These are phyloP conservation scores for Artibeus lituratus DNA, from an alignment of 2,797 vertebrate genomes.

Conservation along the genomic window DNA sequence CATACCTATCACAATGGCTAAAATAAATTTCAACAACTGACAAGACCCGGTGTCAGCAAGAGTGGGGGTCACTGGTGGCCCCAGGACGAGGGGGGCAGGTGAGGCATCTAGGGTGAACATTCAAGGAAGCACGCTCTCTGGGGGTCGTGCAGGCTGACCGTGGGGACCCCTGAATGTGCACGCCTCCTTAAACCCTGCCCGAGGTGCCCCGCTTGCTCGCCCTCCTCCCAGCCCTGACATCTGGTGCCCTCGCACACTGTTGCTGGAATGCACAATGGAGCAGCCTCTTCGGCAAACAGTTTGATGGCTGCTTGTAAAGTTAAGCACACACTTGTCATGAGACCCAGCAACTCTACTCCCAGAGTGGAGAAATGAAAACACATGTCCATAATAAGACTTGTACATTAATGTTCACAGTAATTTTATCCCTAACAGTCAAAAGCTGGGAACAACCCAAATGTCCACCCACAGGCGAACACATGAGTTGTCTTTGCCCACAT, in stretches of 20 bases:
- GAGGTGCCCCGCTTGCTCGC: not conserved
- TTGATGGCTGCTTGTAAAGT: not conserved
- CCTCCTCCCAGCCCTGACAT: not conserved
- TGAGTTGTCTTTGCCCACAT: fast-evolving
- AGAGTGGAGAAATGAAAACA: not conserved
- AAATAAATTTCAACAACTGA: not conserved
- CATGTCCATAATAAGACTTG: not conserved
- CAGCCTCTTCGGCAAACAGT: not conserved
- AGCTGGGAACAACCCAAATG: not conserved
- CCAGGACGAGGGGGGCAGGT: not conserved
- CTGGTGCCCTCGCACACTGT: fast-evolving
- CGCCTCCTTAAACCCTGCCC: not conserved
- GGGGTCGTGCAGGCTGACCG: fast-evolving
- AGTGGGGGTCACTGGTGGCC: not conserved
- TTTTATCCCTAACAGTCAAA: not conserved
- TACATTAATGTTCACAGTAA: fast-evolving
- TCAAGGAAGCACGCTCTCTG: not conserved
- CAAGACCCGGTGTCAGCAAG: not conserved
- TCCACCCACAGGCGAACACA: not conserved
- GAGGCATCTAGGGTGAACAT: not conserved
- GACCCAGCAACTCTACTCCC: not conserved
- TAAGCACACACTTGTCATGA: fast-evolving
- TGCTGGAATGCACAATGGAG: not conserved
- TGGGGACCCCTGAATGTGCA: no score
- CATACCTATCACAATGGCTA: not conserved